Conservation (phyloP, 92 coral and sea anemone genomes). For the Actinernus sp. region DNA sequence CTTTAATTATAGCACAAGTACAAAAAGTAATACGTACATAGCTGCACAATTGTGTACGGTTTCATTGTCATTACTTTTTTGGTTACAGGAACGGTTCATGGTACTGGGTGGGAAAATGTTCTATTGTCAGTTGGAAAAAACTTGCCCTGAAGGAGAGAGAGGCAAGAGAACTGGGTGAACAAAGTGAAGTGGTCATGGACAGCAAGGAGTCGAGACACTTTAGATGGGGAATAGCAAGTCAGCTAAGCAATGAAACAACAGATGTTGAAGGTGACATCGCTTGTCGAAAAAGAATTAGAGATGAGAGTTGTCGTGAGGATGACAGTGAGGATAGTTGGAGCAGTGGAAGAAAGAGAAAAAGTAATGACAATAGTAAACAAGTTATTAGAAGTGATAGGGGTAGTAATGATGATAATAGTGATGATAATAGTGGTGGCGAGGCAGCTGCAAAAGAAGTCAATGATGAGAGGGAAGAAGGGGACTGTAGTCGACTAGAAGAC, state of each 20-base stretch:
- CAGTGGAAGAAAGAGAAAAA: background rate
- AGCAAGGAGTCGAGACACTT: too few species aligned
- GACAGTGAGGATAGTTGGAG: background rate
- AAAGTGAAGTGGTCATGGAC: background rate
- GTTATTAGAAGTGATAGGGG: background rate
- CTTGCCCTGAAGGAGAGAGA: slow-evolving; percentile 60
- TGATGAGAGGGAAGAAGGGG: slow-evolving; percentile 34
- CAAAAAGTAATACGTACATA: too few species aligned
- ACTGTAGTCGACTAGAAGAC: background rate
- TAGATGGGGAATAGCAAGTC: background rate
- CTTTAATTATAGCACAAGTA: too few species aligned
- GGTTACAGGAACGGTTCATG: slow-evolving; percentile 39
- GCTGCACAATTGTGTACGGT: too few species aligned
- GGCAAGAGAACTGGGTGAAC: slow-evolving; percentile 4
- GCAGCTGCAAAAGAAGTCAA: slow-evolving; percentile 1
- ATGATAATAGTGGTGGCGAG: background rate
- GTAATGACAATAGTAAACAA: background rate
- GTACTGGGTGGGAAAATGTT: slow-evolving; percentile 87
- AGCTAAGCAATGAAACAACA: background rate
- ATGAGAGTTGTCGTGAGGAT: background rate
- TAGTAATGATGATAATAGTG: background rate
- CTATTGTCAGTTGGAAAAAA: slow-evolving; percentile 84
- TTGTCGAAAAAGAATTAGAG: background rate
- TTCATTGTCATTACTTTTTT: too few species aligned
- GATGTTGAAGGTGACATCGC: background rate